Conservation (phyloP, 1,140 invertebrate genomes). For the Drosophila biarmipes region DNA sequence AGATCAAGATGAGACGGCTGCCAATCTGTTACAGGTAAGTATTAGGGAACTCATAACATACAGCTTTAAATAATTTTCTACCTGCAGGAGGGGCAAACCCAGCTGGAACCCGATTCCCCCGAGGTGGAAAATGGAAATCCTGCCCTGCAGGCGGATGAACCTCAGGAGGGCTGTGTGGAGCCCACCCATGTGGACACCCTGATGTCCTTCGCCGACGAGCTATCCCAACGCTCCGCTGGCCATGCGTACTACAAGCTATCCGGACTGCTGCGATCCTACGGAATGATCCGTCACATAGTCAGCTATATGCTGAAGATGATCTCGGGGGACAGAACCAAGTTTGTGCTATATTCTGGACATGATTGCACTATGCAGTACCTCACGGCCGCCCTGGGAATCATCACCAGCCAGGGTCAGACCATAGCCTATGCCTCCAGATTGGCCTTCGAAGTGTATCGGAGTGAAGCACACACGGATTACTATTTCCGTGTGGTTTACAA, state of each 20-base stretch:
- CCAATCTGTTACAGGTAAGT: constrained; percentile 41
- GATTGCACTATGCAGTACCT: constrained; percentile 95
- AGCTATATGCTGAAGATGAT: constrained; percentile 91
- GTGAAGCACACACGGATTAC: constrained; percentile 86
- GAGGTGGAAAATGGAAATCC: constrained; percentile 43
- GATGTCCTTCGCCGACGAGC: constrained; percentile 91
- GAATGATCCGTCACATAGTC: constrained; percentile 91
- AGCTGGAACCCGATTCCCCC: constrained; percentile 19
- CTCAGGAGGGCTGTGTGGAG: constrained; percentile 74
- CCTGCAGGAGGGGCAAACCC: constrained; percentile 13
- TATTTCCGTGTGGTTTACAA: constrained; percentile 94
- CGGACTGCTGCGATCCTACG: constrained; percentile 90
- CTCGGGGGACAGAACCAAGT: constrained; percentile 90
- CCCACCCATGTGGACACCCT: constrained; percentile 89
- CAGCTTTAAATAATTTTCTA: not conserved
- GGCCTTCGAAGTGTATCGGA: constrained; percentile 92
- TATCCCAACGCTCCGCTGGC: constrained; percentile 88
- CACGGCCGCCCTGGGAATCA: constrained; percentile 90
- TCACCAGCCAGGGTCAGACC: constrained; percentile 84
- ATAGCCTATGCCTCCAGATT: constrained; percentile 93
- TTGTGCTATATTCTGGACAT: constrained; percentile 95
- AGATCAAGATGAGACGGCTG: constrained; percentile 75
- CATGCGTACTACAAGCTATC: constrained; percentile 88
- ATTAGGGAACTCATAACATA: not conserved
- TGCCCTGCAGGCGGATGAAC: constrained; percentile 12